Base-by-base conservation (phyloP, 2,888 invertebrate species). In the Eilema sororculum region DNA sequence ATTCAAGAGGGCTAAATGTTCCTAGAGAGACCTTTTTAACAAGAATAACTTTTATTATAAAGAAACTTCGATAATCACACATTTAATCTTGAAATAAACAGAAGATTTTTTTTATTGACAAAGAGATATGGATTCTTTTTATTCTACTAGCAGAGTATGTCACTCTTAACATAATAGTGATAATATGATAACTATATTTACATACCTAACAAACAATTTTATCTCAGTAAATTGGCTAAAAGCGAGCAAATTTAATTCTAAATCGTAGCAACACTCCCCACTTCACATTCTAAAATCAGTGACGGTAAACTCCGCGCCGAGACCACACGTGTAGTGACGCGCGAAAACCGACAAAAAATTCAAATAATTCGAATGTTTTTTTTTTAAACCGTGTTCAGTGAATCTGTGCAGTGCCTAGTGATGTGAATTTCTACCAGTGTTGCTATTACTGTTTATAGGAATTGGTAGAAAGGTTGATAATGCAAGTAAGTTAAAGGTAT, bases 281-380 rank as follows among this genome's bases (percentile, higher is more conserved):
- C 64, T 62, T n/a, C 71, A 67, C 63, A 62, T 25, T 56, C 64
- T 71, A 73, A 81, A 76, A 56, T 75, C 86, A 89, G 89, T 89
- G 75, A 76, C 78, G 82, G 78, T 75, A 70, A 68, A 70, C 76
- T 77, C 80, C 70, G 77, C 74, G 80, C 65, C 76, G 81, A 76
- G 85, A 79, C 68, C 77, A 78, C 78, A 83, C 85, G 84, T 74
- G 80, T 67, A 65, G 67, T 62, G 25, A 37, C 33, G 13, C 67
- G 70, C 67, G 37, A 66, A 62, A 56, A 56, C 66, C 71, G 25
- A 63, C 22, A 41, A 68, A 67, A 64, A 67, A 56, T 25, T 62
- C 64, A 68, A 65, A 58, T 68, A 64, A 65, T 22, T 72, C 57
- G 61, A 60, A 72, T 61, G 28, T 60, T 57, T 60, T 57, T 41